A percentile compares a stretch with the other conserved stretches of the same genome.
phyloP scores from a whole-genome alignment of 2,888 invertebrate genomes.

The Xanthia togata region DNA sequence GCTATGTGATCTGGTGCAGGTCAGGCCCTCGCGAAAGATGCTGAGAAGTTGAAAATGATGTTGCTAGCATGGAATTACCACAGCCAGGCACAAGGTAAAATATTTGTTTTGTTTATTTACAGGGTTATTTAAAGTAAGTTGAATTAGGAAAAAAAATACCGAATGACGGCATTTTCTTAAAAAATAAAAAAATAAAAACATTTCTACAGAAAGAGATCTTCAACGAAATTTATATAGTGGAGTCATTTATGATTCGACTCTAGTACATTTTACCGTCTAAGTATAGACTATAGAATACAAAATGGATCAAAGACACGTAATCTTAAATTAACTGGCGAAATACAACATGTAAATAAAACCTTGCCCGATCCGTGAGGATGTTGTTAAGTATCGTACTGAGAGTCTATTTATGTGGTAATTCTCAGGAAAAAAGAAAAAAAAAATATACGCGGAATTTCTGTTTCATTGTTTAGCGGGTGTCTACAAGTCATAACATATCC shows the following conservation, averaged over 20 bases:
- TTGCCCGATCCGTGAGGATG: too few relatives aligned
- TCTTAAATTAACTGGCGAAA: neutral
- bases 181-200: neutral
- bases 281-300: neutral
- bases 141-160: neutral
- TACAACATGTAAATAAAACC: too few relatives aligned
- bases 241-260: neutral
- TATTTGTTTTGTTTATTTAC: slow-evolving; percentile 60
- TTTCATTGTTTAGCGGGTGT: too few relatives aligned
- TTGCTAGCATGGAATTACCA: slow-evolving; percentile 97
- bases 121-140: slow-evolving; percentile 14
- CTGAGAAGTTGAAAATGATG: slow-evolving; percentile 96
- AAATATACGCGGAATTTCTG: too few relatives aligned
- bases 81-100: slow-evolving; percentile 93
- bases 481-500: too few relatives aligned
- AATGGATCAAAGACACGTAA: neutral
- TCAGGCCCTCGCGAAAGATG: slow-evolving; percentile 93
- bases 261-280: neutral
- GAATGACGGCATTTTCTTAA: neutral
- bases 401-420: too few relatives aligned
- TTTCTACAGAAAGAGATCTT: neutral
- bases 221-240: neutral
- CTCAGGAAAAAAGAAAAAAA: too few relatives aligned
- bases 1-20: slow-evolving; percentile 90
- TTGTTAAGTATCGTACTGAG: too few relatives aligned